phyloP scores from a whole-genome alignment of 2,888 invertebrate genomes.

The Protula sp. region DNA sequence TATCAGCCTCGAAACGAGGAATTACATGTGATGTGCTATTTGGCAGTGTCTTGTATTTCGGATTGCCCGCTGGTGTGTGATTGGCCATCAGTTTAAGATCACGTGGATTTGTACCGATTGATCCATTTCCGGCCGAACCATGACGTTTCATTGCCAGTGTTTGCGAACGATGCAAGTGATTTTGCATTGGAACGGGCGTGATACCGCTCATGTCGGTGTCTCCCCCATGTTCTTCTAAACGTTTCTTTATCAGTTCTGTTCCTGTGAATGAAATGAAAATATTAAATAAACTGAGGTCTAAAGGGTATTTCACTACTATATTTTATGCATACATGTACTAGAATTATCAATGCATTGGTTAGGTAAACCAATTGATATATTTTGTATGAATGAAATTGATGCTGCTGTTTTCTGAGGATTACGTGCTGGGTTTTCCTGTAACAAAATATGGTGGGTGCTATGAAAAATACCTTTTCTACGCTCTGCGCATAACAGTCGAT shows the following conservation, averaged over 20 bases:
- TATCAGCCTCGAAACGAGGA: too few relatives aligned
- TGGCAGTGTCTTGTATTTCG: not conserved
- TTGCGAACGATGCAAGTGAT: not conserved
- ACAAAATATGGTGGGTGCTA: too few relatives aligned
- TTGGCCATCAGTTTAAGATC: not conserved
- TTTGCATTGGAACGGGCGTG: not conserved
- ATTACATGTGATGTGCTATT: not conserved
- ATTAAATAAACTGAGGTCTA: too few relatives aligned
- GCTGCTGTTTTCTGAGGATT: too few relatives aligned
- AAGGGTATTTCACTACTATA: too few relatives aligned
- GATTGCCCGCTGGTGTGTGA: not conserved
- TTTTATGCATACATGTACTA: too few relatives aligned
- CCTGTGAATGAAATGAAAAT: constrained; percentile 25
- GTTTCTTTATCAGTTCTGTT: constrained; percentile 45
- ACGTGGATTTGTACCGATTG: not conserved
- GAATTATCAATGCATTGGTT: too few relatives aligned
- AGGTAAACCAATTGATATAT: too few relatives aligned
- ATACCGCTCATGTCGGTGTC: not conserved
- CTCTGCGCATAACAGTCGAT: too few relatives aligned
- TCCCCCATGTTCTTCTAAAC: constrained; percentile 32
- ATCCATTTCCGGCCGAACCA: not conserved
- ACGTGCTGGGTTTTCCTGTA: too few relatives aligned
- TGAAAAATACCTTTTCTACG: too few relatives aligned
- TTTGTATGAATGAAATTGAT: too few relatives aligned
- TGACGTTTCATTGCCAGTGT: not conserved